phyloP scores from a whole-genome alignment of 2,888 invertebrate genomes.

The Metallyticus violacea region DNA sequence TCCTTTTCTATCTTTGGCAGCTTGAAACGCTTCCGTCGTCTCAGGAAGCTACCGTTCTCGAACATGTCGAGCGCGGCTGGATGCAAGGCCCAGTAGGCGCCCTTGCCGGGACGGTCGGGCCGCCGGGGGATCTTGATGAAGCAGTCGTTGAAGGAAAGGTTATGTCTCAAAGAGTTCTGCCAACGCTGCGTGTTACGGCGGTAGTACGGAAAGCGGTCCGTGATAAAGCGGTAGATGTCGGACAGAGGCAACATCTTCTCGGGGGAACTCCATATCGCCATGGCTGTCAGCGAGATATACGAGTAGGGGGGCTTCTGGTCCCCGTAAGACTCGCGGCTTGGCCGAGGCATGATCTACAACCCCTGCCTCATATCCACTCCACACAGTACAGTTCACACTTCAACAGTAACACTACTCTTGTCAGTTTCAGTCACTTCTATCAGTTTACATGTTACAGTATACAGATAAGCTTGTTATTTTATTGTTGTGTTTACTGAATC shows the following conservation, averaged over 20 bases:
- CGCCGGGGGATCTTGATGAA: conserved; percentile 86
- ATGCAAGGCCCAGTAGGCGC: conserved; percentile 82
- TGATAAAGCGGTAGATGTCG: conserved; percentile 92
- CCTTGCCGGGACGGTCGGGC: conserved; percentile 77
- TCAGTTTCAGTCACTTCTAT: not conserved
- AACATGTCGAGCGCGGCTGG: conserved; percentile 80
- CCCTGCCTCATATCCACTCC: not conserved
- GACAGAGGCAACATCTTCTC: conserved; percentile 85
- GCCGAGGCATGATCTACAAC: conserved; percentile 77
- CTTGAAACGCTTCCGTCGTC: conserved; percentile 81
- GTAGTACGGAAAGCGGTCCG: conserved; percentile 85
- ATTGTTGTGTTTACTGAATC: too few species aligned
- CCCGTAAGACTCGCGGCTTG: conserved; percentile 94
- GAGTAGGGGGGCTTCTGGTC: conserved; percentile 99
- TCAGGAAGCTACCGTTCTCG: conserved; percentile 80
- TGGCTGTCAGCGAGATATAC: conserved; percentile 97
- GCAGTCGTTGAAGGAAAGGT: conserved; percentile 94
- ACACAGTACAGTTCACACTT: not conserved
- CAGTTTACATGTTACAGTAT: not conserved
- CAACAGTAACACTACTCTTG: not conserved
- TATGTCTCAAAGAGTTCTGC: conserved; percentile 81
- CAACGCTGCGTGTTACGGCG: conserved; percentile 77
- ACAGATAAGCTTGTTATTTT: too few species aligned
- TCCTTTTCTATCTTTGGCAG: conserved; percentile 69
- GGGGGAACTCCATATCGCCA: conserved; percentile 97